Base-by-base conservation (phyloP, 2,888 invertebrate species). In the Torymus aiolomorphi region DNA sequence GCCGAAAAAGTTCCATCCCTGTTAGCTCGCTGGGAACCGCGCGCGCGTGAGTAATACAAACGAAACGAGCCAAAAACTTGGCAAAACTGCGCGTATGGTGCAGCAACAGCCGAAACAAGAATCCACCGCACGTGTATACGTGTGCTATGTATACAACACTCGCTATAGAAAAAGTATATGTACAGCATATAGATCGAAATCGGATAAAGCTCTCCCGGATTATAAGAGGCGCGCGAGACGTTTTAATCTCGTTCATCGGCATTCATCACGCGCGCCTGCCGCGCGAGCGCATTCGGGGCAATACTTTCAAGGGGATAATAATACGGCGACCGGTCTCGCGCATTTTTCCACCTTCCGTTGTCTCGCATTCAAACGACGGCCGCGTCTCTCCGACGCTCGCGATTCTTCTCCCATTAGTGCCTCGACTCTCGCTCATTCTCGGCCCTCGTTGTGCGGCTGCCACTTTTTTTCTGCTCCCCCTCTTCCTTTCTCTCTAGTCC, bases 351-450 rank as follows among this genome's bases (percentile, higher is more conserved):
- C 31, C 12, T 67, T 54, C 10, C 42, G 62, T 69, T 67, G 61
- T 67, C 72, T 56, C 24, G 69, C 67, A 78, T 73, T 78, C 67
- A 67, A 73, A 61, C 70, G 69, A 51, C 52, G n/a, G 0, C 31
- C 20, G 5, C 16, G 69, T 56, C 69, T 54, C n/a, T n/a, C n/a
- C 24, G 62, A 54, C 72, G 11, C 14, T 77, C 31, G 63, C 65
- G 65, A 78, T 78, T 78, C 78, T 78, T 73, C 66, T 72, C 72
- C 67, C 78, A 73, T 78, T 78, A 70, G 63, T 70, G 62, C 62
- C 62, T 42, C 18, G n/a, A 16, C 61, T 42, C 66, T 71, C 66
- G 24, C 24, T 54, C 57, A 52, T 16, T n/a, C 65, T 13, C 12
- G 8, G 2, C n/a, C n/a, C 24, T 49, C 31, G n/a, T 65, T 54